Conservation (phyloP, 2,888 invertebrate genomes). For the Digitonthophagus gazella region DNA sequence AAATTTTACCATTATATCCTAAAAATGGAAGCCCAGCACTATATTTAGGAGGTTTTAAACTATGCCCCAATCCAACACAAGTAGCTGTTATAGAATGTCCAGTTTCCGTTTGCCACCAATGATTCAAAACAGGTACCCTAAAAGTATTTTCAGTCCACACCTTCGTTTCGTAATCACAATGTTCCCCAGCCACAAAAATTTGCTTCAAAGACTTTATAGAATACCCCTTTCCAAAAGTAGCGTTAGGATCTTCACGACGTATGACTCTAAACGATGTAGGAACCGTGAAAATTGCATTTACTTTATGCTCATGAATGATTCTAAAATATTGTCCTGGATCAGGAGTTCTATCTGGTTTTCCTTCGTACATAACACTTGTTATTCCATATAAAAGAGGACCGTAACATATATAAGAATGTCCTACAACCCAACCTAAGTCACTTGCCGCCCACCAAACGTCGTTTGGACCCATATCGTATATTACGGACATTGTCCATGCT, state of each 20-base stretch:
- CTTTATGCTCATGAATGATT: constrained; percentile 82
- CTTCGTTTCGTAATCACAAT: constrained; percentile 89
- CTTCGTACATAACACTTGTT: constrained; percentile 84
- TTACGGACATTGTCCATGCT: constrained; percentile 78
- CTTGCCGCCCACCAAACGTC: constrained; percentile 93
- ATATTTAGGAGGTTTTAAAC: constrained; percentile 67
- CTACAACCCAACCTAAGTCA: constrained; percentile 90
- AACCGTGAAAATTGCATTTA: constrained; percentile 83
- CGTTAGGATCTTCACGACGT: constrained; percentile 75
- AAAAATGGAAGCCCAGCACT: constrained; percentile 84
- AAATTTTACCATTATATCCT: constrained; percentile 75
- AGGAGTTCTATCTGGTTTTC: constrained; percentile 93
- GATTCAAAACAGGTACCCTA: constrained; percentile 77
- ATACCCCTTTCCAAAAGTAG: constrained; percentile 62
- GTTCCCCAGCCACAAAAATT: constrained; percentile 88
- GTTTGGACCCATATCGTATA: constrained; percentile 75
- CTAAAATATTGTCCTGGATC: constrained; percentile 91
- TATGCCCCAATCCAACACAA: constrained; percentile 74
- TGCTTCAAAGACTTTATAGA: constrained; percentile 67
- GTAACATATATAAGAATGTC: constrained; percentile 93
- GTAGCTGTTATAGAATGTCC: constrained; percentile 87
- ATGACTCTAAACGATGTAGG: constrained; percentile 89
- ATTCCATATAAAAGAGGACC: constrained; percentile 80
- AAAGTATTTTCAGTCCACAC: constrained; percentile 70
- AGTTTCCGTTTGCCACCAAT: constrained; percentile 98